Percentiles rank a stretch among this genome's conserved stretches.
Evolutionary conservation across 2,797 vertebrate species (phyloP).

Genomic region (Phrynocephalus guinanensis): DNA sequence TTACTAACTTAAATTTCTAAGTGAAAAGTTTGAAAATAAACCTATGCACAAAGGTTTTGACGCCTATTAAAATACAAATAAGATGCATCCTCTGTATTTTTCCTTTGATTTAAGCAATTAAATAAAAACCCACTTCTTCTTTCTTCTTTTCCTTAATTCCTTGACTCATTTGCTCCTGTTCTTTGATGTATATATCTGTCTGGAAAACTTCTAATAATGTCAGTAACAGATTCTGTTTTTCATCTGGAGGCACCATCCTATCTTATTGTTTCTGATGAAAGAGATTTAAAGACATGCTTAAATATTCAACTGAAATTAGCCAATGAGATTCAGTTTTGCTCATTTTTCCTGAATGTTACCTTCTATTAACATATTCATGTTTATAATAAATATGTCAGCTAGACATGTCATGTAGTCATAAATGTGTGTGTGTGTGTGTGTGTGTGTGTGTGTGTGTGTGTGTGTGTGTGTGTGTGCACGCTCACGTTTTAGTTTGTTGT

Average conservation of each 20-base stretch:
- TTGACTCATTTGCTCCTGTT: not conserved
- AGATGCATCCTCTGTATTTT: not conserved
- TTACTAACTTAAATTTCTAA: conserved; percentile 1
- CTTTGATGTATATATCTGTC: not conserved
- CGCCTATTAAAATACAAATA: conserved; percentile 18
- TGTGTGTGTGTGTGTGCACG: too few species aligned
- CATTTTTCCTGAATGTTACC: not conserved
- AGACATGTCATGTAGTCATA: too few species aligned
- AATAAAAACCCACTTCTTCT: not conserved
- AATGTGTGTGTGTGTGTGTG: too few species aligned
- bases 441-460: too few species aligned
- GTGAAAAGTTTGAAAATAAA: conserved; percentile 13
- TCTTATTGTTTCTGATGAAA: conserved; percentile 3
- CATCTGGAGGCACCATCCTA: not conserved
- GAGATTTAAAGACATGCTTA: not conserved
- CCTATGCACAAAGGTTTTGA: not conserved
- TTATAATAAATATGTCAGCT: too few species aligned
- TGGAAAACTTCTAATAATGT: not conserved
- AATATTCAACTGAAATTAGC: not conserved
- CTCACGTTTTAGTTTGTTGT: too few species aligned
- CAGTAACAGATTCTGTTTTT: not conserved
- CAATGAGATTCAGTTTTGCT: not conserved
- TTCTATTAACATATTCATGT: too few species aligned
- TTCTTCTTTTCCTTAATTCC: conserved; percentile 5
- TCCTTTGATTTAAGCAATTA: conserved; percentile 26